phyloP scores from a whole-genome alignment of 2,797 vertebrate species.

The Pygocentrus nattereri region DNA sequence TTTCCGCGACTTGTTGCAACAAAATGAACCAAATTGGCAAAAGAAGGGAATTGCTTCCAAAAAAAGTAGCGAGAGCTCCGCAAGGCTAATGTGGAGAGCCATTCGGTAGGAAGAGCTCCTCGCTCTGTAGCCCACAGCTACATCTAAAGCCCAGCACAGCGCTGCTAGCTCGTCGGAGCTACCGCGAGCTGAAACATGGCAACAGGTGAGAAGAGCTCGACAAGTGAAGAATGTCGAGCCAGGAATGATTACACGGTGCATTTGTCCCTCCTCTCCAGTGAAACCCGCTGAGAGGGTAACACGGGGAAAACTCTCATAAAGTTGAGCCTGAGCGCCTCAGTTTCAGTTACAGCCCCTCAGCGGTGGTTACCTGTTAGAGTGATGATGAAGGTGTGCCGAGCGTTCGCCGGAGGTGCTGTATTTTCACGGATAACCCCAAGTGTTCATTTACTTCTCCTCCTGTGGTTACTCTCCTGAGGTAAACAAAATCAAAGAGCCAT shows the following conservation, averaged over 20 bases:
- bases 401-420: conserved; percentile 73
- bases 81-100: too few species aligned
- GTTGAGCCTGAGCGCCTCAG: background rate
- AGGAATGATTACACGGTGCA: too few species aligned
- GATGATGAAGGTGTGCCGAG: conserved; percentile 79
- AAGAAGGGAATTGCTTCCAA: background rate
- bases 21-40: background rate
- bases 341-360: too few species aligned
- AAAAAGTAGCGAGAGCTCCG: background rate
- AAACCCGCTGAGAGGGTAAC: too few species aligned
- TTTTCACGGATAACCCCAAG: conserved; percentile 65
- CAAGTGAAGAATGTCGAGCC: background rate
- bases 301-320: background rate
- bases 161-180: too few species aligned
- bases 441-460: conserved; percentile 67
- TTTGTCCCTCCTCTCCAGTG: too few species aligned
- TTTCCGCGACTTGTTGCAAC: background rate
- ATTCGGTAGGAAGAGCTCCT: too few species aligned
- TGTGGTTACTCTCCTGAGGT: conserved; percentile 43
- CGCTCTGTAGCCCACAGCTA: too few species aligned
- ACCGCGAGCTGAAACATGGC: background rate
- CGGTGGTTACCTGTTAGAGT: conserved; percentile 74
- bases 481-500: conserved; percentile 19
- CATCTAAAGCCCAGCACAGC: too few species aligned
- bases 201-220: conserved; percentile 41